Conservation (phyloP, 1,140 invertebrate genomes). For the Hydropsyche tenuis region DNA sequence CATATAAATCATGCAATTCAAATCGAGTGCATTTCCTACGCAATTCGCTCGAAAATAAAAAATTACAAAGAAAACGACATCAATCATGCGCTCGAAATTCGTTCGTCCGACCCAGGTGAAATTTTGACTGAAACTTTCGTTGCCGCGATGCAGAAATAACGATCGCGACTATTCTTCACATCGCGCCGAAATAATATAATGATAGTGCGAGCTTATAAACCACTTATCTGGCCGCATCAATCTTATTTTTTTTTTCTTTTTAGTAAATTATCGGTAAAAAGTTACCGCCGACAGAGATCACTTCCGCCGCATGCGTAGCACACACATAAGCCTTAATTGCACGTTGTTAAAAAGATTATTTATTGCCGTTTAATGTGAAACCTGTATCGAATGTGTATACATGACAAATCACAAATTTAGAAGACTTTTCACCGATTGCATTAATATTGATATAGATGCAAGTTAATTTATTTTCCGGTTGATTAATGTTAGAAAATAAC, state of each 20-base stretch:
- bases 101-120: neutral
- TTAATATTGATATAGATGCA: neutral
- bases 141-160: constrained; percentile 1
- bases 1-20: no score
- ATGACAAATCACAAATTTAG: neutral
- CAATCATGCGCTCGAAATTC: neutral
- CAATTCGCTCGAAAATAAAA: no score
- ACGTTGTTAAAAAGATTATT: constrained; percentile 28
- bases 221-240: constrained; percentile 25
- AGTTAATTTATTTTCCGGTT: no score
- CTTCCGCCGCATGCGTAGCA: constrained; percentile 6
- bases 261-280: constrained; percentile 33
- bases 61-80: neutral
- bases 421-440: neutral
- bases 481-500: no score
- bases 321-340: constrained; percentile 29
- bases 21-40: no score
- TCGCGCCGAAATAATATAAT: constrained; percentile 21
- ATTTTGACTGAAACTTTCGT: neutral
- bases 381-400: neutral
- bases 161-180: neutral
- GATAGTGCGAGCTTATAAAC: constrained; percentile 16
- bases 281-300: constrained; percentile 25
- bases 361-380: constrained; percentile 32
- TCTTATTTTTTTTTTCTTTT: constrained; percentile 12